A percentile compares a stretch with the other conserved stretches of the same genome.
Conservation (phyloP, 2,113 vertebrate genomes). For the Petroica traversi region DNA sequence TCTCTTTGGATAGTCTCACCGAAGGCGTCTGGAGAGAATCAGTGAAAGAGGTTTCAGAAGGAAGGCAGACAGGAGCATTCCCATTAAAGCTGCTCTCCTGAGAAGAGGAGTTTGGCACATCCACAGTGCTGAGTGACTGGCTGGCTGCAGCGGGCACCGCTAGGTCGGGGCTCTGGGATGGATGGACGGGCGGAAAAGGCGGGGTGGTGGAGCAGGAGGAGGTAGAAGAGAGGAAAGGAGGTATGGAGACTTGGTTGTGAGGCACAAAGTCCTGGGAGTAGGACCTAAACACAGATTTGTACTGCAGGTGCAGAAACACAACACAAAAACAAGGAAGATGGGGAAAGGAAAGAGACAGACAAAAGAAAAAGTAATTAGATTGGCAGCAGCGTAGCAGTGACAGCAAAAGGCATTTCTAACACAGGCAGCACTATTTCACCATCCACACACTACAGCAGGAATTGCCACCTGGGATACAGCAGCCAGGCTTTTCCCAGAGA, state of each 20-base stretch:
- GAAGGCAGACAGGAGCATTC: slow-evolving; percentile 89
- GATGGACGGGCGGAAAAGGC: slow-evolving; percentile 74
- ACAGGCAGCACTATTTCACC: neutral
- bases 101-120: slow-evolving; percentile 85
- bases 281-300: slow-evolving; percentile 85
- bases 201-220: slow-evolving; percentile 82
- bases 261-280: slow-evolving; percentile 84
- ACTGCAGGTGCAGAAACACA: slow-evolving; percentile 60
- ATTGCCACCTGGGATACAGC: neutral
- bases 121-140: slow-evolving; percentile 80
- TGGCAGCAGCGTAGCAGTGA: neutral
- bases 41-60: slow-evolving; percentile 90
- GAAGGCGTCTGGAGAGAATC: slow-evolving; percentile 89
- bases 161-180: slow-evolving; percentile 85
- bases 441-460: neutral
- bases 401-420: slow-evolving; percentile 4
- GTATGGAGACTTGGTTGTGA: slow-evolving; percentile 75
- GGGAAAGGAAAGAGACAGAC: slow-evolving; percentile 64
- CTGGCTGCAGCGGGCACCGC: slow-evolving; percentile 78
- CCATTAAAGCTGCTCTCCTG: slow-evolving; percentile 85
- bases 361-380: slow-evolving; percentile 78
- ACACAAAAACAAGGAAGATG: slow-evolving; percentile 21
- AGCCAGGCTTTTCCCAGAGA: neutral
- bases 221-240: slow-evolving; percentile 79
- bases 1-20: slow-evolving; percentile 80